Evolutionary conservation across 2,113 vertebrate species (phyloP).

Genomic region (Gnathonemus echidnorhynchus): DNA sequence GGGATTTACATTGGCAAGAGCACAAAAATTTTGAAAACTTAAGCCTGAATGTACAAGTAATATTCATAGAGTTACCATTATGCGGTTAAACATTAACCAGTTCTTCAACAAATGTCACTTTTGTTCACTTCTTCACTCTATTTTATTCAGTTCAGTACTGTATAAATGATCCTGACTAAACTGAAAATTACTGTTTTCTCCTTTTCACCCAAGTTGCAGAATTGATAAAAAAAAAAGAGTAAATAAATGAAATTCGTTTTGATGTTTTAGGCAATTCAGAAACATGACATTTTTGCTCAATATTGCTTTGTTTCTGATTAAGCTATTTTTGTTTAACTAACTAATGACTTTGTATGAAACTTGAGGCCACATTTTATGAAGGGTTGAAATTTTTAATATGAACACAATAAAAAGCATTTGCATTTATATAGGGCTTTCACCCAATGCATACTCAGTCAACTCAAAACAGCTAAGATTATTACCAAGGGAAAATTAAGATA

Average conservation of each 20-base stretch:
- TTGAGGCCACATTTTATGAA: conserved; percentile 48
- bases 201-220: background rate
- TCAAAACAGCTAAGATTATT: conserved; percentile 58
- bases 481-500: conserved; percentile 67
- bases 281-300: background rate
- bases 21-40: background rate
- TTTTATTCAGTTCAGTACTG: background rate
- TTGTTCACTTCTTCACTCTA: background rate
- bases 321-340: conserved; percentile 26
- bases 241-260: background rate
- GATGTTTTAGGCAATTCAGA: background rate
- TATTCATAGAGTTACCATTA: background rate
- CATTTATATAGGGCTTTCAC: conserved; percentile 67
- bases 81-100: background rate
- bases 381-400: conserved; percentile 53
- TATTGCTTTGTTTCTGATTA: background rate
- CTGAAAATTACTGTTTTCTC: background rate
- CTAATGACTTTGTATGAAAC: conserved; percentile 48
- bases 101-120: background rate
- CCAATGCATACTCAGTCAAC: conserved; percentile 35
- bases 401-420: conserved; percentile 67
- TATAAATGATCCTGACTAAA: background rate
- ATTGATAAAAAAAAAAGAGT: background rate
- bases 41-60: background rate
- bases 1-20: background rate